Evolutionary conservation across 1,140 invertebrate genomes (phyloP).

Genomic region (Drosophila sproati): DNA sequence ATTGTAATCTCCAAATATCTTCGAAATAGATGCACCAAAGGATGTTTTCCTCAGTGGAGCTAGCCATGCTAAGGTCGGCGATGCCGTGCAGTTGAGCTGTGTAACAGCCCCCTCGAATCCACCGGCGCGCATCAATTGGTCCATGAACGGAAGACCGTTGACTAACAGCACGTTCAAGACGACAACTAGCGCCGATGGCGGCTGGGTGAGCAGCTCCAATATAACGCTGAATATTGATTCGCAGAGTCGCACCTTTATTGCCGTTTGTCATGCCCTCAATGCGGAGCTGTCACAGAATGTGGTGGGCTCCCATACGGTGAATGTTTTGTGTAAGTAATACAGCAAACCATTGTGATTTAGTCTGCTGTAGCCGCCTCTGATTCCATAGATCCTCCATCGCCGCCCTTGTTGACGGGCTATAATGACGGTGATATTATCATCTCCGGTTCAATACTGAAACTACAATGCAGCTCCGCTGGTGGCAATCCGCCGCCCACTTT

Average conservation of each 20-base stretch:
- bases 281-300: slow-evolving; percentile 93
- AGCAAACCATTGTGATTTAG: background rate
- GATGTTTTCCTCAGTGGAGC: slow-evolving; percentile 94
- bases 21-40: slow-evolving; percentile 91
- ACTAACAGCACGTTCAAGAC: slow-evolving; percentile 88
- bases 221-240: slow-evolving; percentile 92
- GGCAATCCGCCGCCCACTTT: slow-evolving; percentile 96
- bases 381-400: slow-evolving; percentile 93
- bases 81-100: slow-evolving; percentile 93
- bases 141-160: slow-evolving; percentile 90
- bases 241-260: slow-evolving; percentile 90
- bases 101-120: slow-evolving; percentile 96
- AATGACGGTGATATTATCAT: slow-evolving; percentile 90
- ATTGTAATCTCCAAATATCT: background rate
- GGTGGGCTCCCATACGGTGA: slow-evolving; percentile 94
- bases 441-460: slow-evolving; percentile 93
- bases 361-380: slow-evolving; percentile 4
- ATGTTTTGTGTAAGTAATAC: slow-evolving; percentile 94
- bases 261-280: slow-evolving; percentile 94
- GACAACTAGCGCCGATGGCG: slow-evolving; percentile 89
- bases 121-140: slow-evolving; percentile 95
- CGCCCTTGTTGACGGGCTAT: slow-evolving; percentile 94
- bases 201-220: slow-evolving; percentile 95
- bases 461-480: slow-evolving; percentile 95
- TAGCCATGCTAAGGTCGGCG: slow-evolving; percentile 92